Evolutionary conservation across 1,140 invertebrate species (phyloP).

Genomic region (Nautilus pompilius): DNA sequence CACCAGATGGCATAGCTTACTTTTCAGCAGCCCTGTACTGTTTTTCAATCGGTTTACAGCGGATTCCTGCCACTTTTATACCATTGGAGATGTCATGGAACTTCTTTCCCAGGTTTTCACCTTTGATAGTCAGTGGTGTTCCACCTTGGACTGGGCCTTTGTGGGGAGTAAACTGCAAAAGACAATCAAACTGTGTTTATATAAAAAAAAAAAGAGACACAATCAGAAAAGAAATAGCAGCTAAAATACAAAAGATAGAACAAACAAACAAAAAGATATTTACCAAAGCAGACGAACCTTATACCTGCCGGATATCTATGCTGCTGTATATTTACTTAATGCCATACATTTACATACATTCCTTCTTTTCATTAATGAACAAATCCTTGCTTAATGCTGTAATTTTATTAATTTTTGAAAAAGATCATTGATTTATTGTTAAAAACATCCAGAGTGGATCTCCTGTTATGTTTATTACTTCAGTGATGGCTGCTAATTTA

Average conservation of each 20-base stretch:
- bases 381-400: too few relatives aligned
- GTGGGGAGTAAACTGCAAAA: slow-evolving; percentile 78
- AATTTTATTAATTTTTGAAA: too few relatives aligned
- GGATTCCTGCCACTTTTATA: slow-evolving; percentile 81
- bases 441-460: too few relatives aligned
- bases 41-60: slow-evolving; percentile 70
- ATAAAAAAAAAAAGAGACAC: slow-evolving; percentile 2
- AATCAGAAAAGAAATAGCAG: neutral
- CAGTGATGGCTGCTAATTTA: too few relatives aligned
- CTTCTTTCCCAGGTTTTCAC: slow-evolving; percentile 88
- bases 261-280: neutral
- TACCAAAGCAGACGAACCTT: too few relatives aligned
- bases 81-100: slow-evolving; percentile 86
- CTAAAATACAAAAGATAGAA: neutral
- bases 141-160: slow-evolving; percentile 95
- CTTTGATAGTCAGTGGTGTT: slow-evolving; percentile 91
- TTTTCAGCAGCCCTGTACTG: slow-evolving; percentile 22
- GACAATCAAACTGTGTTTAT: neutral
- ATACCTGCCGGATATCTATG: too few relatives aligned
- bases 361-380: too few relatives aligned
- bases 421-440: too few relatives aligned
- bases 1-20: slow-evolving; percentile 17
- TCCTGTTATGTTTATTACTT: too few relatives aligned
- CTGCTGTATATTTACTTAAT: too few relatives aligned
- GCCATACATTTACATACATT: too few relatives aligned